Evolutionary conservation across 2,113 vertebrate genomes (phyloP).

Genomic region (Engraulis encrasicolus): DNA sequence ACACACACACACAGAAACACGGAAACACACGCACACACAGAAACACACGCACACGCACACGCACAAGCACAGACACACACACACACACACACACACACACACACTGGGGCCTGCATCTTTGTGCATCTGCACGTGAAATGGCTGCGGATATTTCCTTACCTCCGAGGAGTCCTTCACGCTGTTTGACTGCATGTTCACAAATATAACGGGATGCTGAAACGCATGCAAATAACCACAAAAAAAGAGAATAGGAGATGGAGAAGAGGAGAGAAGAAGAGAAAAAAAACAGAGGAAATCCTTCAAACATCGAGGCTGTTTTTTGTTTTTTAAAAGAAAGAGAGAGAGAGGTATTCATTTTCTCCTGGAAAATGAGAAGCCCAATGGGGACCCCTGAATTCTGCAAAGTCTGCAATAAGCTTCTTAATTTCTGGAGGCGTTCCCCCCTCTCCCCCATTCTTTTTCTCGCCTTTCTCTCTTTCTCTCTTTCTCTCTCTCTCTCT

Average conservation of each 20-base stretch:
- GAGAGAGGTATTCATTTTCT: conserved; percentile 49
- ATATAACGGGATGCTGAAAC: conserved; percentile 65
- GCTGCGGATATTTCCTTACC: conserved; percentile 56
- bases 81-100: background rate
- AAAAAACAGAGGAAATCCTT: conserved; percentile 27
- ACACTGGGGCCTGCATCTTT: conserved; percentile 18
- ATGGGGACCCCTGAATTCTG: conserved; percentile 63
- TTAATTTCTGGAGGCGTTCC: conserved; percentile 70
- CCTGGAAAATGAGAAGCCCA: conserved; percentile 57
- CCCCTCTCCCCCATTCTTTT: no score
- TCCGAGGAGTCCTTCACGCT: conserved; percentile 70
- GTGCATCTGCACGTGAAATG: conserved; percentile 73
- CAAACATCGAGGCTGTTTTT: conserved; percentile 49
- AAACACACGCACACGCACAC: background rate
- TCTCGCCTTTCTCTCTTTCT: no score
- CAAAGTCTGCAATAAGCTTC: conserved; percentile 66
- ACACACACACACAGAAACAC: background rate
- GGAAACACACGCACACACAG: background rate
- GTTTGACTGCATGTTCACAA: conserved; percentile 58
- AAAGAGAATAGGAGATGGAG: conserved; percentile 58
- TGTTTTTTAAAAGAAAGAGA: no score
- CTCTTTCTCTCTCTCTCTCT: background rate
- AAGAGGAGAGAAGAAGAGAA: conserved; percentile 43
- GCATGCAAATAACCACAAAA: conserved; percentile 50
- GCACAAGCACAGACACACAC: background rate